phyloP scores from a whole-genome alignment of 2,113 vertebrate genomes.

The Malurus elegans region DNA sequence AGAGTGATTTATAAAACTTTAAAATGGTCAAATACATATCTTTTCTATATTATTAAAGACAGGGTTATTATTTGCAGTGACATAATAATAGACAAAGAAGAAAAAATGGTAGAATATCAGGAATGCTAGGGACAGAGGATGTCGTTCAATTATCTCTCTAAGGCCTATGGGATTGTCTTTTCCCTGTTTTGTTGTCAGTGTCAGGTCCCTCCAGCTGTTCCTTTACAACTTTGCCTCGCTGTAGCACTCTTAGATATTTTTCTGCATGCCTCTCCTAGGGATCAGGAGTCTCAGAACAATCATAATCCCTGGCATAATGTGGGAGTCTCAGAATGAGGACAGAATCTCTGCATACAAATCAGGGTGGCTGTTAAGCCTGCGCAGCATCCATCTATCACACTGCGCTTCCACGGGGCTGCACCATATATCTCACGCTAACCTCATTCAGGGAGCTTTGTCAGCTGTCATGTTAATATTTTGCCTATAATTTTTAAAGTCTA shows the following conservation, averaged over 20 bases:
- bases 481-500: not conserved
- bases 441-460: not conserved
- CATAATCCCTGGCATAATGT: conserved; percentile 51
- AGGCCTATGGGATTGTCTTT: not conserved
- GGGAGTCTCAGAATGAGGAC: conserved; percentile 20
- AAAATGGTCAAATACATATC: not conserved
- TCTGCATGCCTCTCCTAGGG: conserved; percentile 13
- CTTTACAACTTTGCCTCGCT: conserved; percentile 27
- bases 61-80: not conserved
- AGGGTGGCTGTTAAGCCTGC: not conserved
- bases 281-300: conserved; percentile 56
- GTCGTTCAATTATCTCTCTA: conserved; percentile 14
- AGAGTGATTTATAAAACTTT: conserved; percentile 5
- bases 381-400: not conserved
- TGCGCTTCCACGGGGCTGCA: not conserved
- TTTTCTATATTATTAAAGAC: not conserved
- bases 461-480: not conserved
- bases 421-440: not conserved
- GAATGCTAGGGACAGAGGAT: not conserved
- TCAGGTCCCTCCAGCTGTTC: conserved; percentile 30
- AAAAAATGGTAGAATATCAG: not conserved
- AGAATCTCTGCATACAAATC: conserved; percentile 36
- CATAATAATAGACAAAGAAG: not conserved
- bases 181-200: conserved; percentile 8
- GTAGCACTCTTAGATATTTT: conserved; percentile 45